phyloP scores from a whole-genome alignment of 2,113 vertebrate species.

The Sardina pilchardus region DNA sequence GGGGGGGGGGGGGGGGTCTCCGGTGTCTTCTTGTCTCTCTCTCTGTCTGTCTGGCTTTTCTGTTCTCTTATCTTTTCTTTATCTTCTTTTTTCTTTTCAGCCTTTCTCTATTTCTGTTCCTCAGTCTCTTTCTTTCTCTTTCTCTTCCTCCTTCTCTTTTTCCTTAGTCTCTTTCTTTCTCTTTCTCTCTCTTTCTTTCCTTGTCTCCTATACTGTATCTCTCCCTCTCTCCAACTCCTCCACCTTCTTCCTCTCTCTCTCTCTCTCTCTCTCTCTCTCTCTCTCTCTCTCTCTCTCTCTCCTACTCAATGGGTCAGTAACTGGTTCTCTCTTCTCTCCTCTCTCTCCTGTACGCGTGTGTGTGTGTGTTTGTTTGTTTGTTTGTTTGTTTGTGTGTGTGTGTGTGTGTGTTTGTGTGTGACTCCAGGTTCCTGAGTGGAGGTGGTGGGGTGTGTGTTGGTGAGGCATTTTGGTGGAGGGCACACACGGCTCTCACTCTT shows the following conservation, averaged over 20 bases:
- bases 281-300: neutral
- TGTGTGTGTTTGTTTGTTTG: no score
- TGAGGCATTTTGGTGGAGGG: slow-evolving; percentile 90
- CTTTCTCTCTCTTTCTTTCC: neutral
- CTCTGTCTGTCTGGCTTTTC: neutral
- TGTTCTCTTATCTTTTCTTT: neutral
- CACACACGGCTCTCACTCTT: slow-evolving; percentile 83
- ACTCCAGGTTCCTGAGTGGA: slow-evolving; percentile 99
- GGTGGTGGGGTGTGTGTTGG: slow-evolving; percentile 90
- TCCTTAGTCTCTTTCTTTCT: neutral
- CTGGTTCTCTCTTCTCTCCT: neutral
- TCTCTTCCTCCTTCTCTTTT: neutral
- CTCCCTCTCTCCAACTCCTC: neutral
- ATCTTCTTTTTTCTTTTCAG: neutral
- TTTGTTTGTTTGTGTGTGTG: neutral
- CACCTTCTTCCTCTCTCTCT: neutral
- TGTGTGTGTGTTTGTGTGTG: slow-evolving; percentile 72
- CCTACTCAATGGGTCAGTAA: neutral
- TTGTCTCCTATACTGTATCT: neutral
- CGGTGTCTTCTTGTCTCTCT: neutral
- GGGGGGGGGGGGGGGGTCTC: neutral
- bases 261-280: neutral
- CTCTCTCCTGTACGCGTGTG: neutral
- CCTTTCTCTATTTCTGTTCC: neutral
- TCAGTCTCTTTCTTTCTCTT: neutral